These are phyloP conservation scores for Strigamia crassipes DNA, from an alignment of 2,888 invertebrate species.

Conservation along the genomic window DNA sequence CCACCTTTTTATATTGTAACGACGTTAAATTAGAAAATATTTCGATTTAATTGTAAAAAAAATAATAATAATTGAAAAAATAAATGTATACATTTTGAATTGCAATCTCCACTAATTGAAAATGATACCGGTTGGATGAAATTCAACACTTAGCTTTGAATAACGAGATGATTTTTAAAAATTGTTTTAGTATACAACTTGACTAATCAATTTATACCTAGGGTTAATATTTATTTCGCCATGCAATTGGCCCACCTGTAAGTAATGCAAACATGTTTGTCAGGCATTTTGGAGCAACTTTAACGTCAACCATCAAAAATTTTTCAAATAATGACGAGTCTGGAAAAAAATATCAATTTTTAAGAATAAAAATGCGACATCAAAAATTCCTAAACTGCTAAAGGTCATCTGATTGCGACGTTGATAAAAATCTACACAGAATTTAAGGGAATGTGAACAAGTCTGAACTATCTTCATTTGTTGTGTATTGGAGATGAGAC, in stretches of 20 bases:
- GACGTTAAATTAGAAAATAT: no score
- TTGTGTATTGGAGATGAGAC: no score
- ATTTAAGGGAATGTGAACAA: no score
- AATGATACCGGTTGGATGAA: background rate
- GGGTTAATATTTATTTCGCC: background rate
- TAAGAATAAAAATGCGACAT: no score
- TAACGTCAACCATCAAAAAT: constrained; percentile 29
- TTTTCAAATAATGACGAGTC: background rate
- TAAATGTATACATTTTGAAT: background rate
- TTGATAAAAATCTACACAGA: no score
- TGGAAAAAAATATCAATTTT: background rate
- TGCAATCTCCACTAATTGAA: background rate
- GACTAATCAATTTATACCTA: background rate
- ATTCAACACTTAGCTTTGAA: background rate
- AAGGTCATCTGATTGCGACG: background rate
- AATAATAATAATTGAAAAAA: background rate
- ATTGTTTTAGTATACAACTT: background rate
- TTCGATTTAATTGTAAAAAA: no score
- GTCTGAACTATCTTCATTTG: no score
- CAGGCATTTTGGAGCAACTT: constrained; percentile 31
- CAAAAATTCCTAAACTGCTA: background rate
- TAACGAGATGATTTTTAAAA: background rate
- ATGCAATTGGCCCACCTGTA: background rate
- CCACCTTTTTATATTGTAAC: no score
- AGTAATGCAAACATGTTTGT: constrained; percentile 29